phyloP scores from a whole-genome alignment of 2,797 vertebrate species.

The Scolopax bukidnonensis region DNA sequence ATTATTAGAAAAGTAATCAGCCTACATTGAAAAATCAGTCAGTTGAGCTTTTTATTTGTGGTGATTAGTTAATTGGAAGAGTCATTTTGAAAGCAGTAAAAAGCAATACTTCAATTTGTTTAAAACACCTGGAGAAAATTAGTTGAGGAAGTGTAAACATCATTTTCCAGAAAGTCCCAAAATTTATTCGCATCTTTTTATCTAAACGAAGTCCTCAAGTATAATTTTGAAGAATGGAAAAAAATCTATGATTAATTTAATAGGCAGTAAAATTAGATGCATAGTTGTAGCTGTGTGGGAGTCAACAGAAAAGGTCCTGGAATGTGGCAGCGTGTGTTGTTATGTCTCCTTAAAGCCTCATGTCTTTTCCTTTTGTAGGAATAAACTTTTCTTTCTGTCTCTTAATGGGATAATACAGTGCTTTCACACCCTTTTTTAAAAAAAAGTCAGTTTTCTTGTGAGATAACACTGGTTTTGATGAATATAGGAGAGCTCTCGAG shows the following conservation, averaged over 20 bases:
- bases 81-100: not conserved
- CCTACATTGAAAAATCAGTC: not conserved
- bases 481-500: not conserved
- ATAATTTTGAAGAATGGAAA: not conserved
- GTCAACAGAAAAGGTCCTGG: not conserved
- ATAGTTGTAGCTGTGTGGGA: not conserved
- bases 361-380: not conserved
- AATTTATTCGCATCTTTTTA: not conserved
- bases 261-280: slow-evolving; percentile 9
- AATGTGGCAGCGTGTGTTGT: not conserved
- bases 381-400: not conserved
- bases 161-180: not conserved
- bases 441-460: not conserved
- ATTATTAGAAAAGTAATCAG: not conserved
- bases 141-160: not conserved
- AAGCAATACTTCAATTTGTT: not conserved
- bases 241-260: not conserved
- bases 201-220: not conserved
- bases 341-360: not conserved
- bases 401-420: not conserved
- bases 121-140: not conserved
- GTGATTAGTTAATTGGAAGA: not conserved
- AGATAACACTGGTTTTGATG: not conserved
- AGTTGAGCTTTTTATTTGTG: not conserved
- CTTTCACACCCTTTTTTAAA: not conserved